Evolutionary conservation across 2,113 vertebrate species (phyloP).

Genomic region (Archilochus colubris): DNA sequence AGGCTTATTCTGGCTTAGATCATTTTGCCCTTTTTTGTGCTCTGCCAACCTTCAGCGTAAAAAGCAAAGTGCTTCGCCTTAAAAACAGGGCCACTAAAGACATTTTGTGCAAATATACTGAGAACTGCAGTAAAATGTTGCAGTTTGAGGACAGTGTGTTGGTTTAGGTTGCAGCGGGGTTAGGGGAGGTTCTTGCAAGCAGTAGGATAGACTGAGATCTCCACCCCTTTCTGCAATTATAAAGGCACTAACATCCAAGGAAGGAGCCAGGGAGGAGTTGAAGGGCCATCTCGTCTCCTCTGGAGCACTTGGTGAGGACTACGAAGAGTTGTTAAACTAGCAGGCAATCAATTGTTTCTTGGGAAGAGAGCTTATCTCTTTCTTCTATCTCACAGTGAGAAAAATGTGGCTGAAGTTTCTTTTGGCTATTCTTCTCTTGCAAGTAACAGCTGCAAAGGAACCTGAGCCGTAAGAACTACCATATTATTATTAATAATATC

Average conservation of each 20-base stretch:
- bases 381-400: neutral
- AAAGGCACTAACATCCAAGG: constrained; percentile 24
- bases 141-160: neutral
- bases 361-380: neutral
- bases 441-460: constrained; percentile 33
- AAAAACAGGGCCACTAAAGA: neutral
- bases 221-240: constrained; percentile 46
- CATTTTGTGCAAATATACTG: neutral
- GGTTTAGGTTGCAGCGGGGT: neutral
- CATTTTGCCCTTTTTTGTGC: neutral
- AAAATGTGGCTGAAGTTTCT: constrained; percentile 54
- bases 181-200: constrained; percentile 43
- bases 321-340: neutral
- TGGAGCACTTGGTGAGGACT: neutral
- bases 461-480: constrained; percentile 57
- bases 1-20: neutral
- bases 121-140: neutral
- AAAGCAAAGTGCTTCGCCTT: neutral
- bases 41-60: neutral
- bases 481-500: neutral
- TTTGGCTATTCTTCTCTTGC: constrained; percentile 18
- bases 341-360: neutral
- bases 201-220: neutral
- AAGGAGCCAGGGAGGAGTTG: neutral
- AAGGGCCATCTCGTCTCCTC: neutral